phyloP scores from a whole-genome alignment of 2,797 vertebrate genomes.

The Parambassis ranga region DNA sequence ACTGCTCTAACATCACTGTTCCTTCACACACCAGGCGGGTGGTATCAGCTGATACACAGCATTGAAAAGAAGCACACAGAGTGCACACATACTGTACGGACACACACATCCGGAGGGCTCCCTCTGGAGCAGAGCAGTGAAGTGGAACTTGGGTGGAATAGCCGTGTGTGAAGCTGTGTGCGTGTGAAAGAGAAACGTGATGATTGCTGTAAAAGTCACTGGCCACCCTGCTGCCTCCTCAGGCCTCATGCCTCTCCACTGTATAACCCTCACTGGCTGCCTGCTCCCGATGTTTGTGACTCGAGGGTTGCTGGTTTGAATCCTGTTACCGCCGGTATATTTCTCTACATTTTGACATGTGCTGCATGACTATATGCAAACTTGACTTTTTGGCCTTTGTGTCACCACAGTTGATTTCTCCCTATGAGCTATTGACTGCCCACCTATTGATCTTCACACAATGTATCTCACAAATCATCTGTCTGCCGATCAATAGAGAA shows the following conservation, averaged over 20 bases:
- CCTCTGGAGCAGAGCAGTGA: constrained; percentile 35
- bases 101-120: constrained; percentile 12
- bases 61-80: constrained; percentile 2
- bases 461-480: constrained; percentile 99
- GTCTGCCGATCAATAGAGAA: constrained; percentile 97
- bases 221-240: constrained; percentile 32
- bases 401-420: constrained; percentile 79
- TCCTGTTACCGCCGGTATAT: not conserved
- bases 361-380: constrained; percentile 27
- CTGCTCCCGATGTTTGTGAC: not conserved
- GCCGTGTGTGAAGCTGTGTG: not conserved
- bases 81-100: not conserved
- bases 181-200: constrained; percentile 1
- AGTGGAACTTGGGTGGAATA: constrained; percentile 35
- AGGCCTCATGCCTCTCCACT: not conserved
- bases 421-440: constrained; percentile 89
- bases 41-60: constrained; percentile 19
- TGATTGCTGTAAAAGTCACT: constrained; percentile 56
- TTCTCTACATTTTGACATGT: constrained; percentile 20
- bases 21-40: constrained; percentile 26
- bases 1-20: constrained; percentile 60
- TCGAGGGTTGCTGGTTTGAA: constrained; percentile 20
- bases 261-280: constrained; percentile 12
- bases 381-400: constrained; percentile 64
- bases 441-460: constrained; percentile 90